Percentiles rank a stretch among this genome's conserved stretches.
These are phyloP conservation scores for Nomada hirtipes DNA, from an alignment of 2,888 invertebrate genomes.

Conservation along the genomic window DNA sequence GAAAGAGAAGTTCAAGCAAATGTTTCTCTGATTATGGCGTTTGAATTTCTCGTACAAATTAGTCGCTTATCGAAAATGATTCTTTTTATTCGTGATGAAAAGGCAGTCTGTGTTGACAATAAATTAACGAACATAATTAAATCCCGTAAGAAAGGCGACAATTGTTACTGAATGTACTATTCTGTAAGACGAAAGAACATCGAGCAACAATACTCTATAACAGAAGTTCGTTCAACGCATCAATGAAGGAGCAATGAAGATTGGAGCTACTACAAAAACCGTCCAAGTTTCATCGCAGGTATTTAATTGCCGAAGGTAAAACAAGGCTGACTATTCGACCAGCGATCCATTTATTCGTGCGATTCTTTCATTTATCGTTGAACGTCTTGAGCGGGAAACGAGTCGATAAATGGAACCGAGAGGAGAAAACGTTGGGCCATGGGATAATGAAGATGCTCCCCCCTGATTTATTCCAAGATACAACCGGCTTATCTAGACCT, in stretches of 20 bases:
- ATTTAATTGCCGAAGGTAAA: constrained; percentile 45
- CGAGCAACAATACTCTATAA: not conserved
- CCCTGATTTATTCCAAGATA: constrained; percentile 42
- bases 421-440: constrained; percentile 20
- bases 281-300: constrained; percentile 9
- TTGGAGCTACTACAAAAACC: not conserved
- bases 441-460: constrained; percentile 54
- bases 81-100: constrained; percentile 11
- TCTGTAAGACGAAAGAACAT: not conserved
- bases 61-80: not conserved
- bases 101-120: not conserved
- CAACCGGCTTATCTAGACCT: not conserved
- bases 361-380: constrained; percentile 35
- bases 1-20: not conserved
- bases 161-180: not conserved
- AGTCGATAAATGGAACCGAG: constrained; percentile 53
- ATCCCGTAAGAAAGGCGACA: not conserved
- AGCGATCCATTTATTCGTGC: constrained; percentile 3
- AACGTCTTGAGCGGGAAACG: constrained; percentile 38
- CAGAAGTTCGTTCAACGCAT: not conserved
- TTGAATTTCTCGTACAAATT: not conserved
- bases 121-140: constrained; percentile 31
- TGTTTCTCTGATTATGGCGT: not conserved
- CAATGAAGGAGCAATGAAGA: not conserved
- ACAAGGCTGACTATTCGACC: constrained; percentile 29